These are phyloP conservation scores for Bombylius discolor DNA, from an alignment of 2,888 invertebrate genomes.

Conservation along the genomic window DNA sequence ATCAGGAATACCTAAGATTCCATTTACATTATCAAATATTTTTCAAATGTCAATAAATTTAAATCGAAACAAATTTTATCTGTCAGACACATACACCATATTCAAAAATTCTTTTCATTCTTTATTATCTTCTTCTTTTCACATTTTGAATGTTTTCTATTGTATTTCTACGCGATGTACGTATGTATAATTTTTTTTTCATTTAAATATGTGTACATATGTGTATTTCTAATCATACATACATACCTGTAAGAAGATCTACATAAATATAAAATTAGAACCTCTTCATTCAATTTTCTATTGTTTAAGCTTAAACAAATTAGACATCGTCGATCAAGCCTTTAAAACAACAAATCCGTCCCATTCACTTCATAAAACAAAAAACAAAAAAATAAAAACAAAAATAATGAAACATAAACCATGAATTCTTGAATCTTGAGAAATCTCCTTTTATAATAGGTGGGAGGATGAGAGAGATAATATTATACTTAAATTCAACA, in stretches of 20 bases:
- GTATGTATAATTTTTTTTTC: neutral
- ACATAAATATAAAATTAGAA: neutral
- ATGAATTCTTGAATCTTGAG: too few relatives aligned
- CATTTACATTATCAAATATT: neutral
- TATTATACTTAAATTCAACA: too few relatives aligned
- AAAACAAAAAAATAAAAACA: too few relatives aligned
- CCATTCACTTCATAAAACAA: too few relatives aligned
- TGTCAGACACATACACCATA: constrained; percentile 4
- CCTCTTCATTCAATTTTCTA: neutral
- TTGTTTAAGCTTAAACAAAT: constrained; percentile 15
- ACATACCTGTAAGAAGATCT: constrained; percentile 1
- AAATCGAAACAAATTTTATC: constrained; percentile 7
- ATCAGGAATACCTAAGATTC: neutral
- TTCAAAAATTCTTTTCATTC: neutral
- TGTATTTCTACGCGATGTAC: too few relatives aligned
- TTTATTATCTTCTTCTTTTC: too few relatives aligned
- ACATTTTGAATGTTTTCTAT: too few relatives aligned
- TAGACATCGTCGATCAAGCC: constrained; percentile 16
- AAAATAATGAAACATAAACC: too few relatives aligned
- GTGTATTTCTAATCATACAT: neutral
- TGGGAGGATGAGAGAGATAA: too few relatives aligned
- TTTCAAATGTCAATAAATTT: constrained; percentile 6
- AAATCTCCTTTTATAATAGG: too few relatives aligned
- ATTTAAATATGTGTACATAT: neutral
- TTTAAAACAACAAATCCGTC: too few relatives aligned